Evolutionary conservation across 2,888 invertebrate genomes (phyloP), one percentile per base, ranked within the genome.

Genomic region (Parascotia fuliginaria): DNA sequence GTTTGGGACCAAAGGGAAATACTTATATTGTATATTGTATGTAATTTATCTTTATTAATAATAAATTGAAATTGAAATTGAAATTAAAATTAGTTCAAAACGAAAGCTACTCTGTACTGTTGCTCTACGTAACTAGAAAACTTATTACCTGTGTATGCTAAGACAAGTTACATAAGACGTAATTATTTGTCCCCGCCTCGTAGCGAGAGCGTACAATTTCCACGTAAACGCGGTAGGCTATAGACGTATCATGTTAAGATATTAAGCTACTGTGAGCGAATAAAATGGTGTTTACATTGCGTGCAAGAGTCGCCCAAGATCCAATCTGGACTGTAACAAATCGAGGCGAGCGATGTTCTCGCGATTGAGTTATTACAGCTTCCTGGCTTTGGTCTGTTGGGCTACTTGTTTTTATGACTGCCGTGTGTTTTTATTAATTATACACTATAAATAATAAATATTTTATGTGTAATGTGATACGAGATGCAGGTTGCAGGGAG

Each of bases 301-400:
- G 78, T 77, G 73, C 36, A 24, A 71, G 55, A 60, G 70, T 70
- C 53, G 42, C 68, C 64, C 49, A 70, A 86, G 92, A 92, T 92
- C 85, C 79, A 85, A 92, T 92, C 92, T 66, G 80, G 89, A 86
- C 89, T 83, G 79, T 82, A 79, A 92, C 91, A 90, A 92, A 92
- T 92, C 83, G 92, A 79, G 79, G 73, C 78, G 73, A 75, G 78
- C 79, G 72, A 77, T 72, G 83, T 78, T 77, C 79, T 81, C 73
- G 85, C 91, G 87, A 92, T 92, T 92, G 92, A 92, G 91, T 92
- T 92, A 92, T 92, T 92, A 90, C 87, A 86, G 83, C 88, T 89
- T 92, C 92, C 91, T 51, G 50, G 34, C 44, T 44, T 40, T 36
- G 50, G 34, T 28, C 37, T 90, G 89, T 87, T 85, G 51, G 53